Evolutionary conservation across 2,888 invertebrate genomes (phyloP), one percentile per base, ranked within the genome.

Genomic region (Mayetiola destructor): DNA sequence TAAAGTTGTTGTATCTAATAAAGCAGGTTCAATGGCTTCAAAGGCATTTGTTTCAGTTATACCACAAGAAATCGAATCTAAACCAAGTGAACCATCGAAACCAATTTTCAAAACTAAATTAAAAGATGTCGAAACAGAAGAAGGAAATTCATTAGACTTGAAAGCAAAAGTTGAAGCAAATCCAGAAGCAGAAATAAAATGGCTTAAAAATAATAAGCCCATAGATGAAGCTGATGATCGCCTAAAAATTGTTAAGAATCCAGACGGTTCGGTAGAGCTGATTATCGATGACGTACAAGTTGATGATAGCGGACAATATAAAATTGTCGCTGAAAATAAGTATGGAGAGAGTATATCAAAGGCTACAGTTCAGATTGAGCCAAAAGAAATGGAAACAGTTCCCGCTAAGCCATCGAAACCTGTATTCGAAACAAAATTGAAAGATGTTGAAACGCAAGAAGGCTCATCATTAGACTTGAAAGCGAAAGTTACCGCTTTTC

Each of bases 231-330:
- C 81, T 0, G 77, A 81, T 78, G 12, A 12, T 35, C 71, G 77
- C 63, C 75, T 88, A 9, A 77, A 79, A 64, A 80, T 86, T 56
- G 77, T 79, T 0, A 73, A 79, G 0, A 73, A 80, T 1, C 85
- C 88, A 0, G 21, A 40, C 23, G 21, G 21, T 21, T 10, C 20
- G 12, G 37, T 12, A 5, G 37, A 37, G 75, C 79, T 0, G 75
- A 79, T 36, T 84, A 21, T 42, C 20, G 42, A 18, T 3, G 20
- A 42, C 20, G 16, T 21, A n/a, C 42, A 71, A 0, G 76, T 81
- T 0, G 77, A 80, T 2, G 91, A 95, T 71, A 86, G 85, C 14
- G 91, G 94, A 0, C 78, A 81, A 37, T 95, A 93, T 70, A 80
- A 81, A 62, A 86, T 85, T 1, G 69, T 80, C 1, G 89, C 89